phyloP scores from a whole-genome alignment of 2,888 invertebrate genomes.

The Nemotelus pantherinus region DNA sequence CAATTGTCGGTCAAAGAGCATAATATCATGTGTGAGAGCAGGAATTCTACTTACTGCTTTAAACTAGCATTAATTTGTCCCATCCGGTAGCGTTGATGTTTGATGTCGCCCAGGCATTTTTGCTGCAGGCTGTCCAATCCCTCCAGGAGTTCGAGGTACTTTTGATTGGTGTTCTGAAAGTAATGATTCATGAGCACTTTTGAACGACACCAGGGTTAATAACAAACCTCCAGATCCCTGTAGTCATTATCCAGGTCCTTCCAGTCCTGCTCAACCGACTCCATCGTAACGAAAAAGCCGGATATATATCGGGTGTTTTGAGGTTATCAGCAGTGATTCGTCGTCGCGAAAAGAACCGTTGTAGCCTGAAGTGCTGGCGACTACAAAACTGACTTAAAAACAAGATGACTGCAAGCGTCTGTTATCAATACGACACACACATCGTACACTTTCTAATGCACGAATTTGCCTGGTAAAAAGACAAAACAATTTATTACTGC shows the following conservation, averaged over 20 bases:
- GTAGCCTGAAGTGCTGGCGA: not conserved
- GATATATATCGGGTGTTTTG: conserved; percentile 1
- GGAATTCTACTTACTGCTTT: conserved; percentile 74
- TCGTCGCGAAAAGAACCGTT: conserved; percentile 1
- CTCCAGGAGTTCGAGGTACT: conserved; percentile 85
- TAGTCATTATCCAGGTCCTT: conserved; percentile 81
- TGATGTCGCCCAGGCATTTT: conserved; percentile 87
- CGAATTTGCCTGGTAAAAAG: not conserved
- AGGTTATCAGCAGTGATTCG: conserved; percentile 31
- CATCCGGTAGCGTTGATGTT: conserved; percentile 92
- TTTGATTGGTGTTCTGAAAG: conserved; percentile 78
- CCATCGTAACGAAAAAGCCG: conserved; percentile 60
- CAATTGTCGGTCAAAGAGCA: conserved; percentile 34
- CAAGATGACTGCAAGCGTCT: too few relatives aligned
- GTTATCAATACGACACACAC: too few relatives aligned
- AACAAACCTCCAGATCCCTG: conserved; percentile 80
- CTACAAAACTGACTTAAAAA: not conserved
- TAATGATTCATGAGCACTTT: conserved; percentile 49
- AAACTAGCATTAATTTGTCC: conserved; percentile 80
- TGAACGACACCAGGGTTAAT: not conserved
- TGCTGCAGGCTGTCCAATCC: conserved; percentile 85
- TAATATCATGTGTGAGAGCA: not conserved
- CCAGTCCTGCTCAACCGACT: conserved; percentile 77
- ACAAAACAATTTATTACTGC: not conserved
- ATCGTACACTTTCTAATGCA: too few relatives aligned